These are phyloP conservation scores for Raja brachyura DNA, from an alignment of 2,113 vertebrate genomes.

Conservation along the genomic window DNA sequence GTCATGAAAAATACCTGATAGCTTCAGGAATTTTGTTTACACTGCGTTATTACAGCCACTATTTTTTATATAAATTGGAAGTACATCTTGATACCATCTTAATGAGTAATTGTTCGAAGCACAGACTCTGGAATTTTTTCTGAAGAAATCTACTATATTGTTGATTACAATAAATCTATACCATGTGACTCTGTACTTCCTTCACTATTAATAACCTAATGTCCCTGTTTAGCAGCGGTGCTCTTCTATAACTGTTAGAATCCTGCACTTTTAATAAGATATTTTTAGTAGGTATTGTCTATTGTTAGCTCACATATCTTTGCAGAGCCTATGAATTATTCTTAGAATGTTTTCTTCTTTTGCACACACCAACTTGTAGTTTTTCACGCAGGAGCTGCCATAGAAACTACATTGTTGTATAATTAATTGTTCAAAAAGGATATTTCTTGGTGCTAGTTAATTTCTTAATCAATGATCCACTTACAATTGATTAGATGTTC, in stretches of 20 bases:
- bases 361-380: background rate
- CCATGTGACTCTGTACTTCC: constrained; percentile 31
- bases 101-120: constrained; percentile 5
- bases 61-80: background rate
- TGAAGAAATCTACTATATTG: constrained; percentile 8
- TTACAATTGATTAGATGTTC: background rate
- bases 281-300: constrained; percentile 66
- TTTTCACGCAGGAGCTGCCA: background rate
- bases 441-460: background rate
- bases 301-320: constrained; percentile 22
- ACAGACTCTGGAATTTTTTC: background rate
- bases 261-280: constrained; percentile 47
- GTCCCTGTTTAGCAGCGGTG: constrained; percentile 45
- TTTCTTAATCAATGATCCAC: background rate
- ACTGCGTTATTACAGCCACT: too few relatives aligned
- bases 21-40: too few relatives aligned
- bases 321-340: background rate
- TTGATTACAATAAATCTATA: constrained; percentile 33
- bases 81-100: constrained; percentile 22
- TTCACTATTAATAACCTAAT: constrained; percentile 54
- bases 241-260: constrained; percentile 51
- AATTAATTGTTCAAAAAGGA: background rate
- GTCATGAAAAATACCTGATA: too few relatives aligned
- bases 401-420: background rate
- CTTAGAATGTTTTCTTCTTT: background rate